phyloP scores from a whole-genome alignment of 2,113 vertebrate genomes.

The Arvicanthis niloticus region DNA sequence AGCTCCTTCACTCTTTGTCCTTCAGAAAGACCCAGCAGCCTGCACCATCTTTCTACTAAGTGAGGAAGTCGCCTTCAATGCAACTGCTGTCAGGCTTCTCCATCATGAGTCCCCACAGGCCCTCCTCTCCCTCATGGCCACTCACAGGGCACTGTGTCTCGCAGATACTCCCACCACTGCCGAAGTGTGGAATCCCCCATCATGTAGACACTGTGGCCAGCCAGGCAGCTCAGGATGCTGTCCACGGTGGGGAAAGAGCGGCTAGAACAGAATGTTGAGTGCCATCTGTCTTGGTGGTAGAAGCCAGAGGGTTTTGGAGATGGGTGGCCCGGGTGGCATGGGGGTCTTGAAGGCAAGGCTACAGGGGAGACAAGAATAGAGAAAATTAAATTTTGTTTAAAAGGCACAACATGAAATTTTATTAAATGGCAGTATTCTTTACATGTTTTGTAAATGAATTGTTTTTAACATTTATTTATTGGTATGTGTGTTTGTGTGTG shows the following conservation, averaged over 20 bases:
- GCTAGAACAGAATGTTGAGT: constrained; percentile 51
- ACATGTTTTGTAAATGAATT: background rate
- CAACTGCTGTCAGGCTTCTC: background rate
- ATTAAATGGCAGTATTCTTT: background rate
- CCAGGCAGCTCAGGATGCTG: constrained; percentile 58
- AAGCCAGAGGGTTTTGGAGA: constrained; percentile 70
- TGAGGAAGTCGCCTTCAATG: background rate
- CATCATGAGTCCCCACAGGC: background rate
- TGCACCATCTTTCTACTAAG: background rate
- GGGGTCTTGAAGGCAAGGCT: background rate
- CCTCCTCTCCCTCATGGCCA: background rate
- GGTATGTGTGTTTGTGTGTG: too few relatives aligned
- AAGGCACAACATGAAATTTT: background rate
- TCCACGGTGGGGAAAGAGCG: constrained; percentile 36
- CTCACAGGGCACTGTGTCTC: constrained; percentile 65
- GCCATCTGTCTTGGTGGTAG: constrained; percentile 56
- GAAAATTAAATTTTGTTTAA: background rate
- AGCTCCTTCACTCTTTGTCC: background rate
- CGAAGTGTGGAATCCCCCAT: constrained; percentile 80
- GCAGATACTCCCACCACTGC: constrained; percentile 79
- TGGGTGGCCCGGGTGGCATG: constrained; percentile 27
- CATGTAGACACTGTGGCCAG: constrained; percentile 69
- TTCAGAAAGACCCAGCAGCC: background rate
- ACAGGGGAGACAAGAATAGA: background rate
- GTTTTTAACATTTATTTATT: too few relatives aligned